A percentile compares a stretch with the other conserved stretches of the same genome.
phyloP scores from a whole-genome alignment of 1,140 invertebrate genomes.

The Parasteatoda tepidariorum region DNA sequence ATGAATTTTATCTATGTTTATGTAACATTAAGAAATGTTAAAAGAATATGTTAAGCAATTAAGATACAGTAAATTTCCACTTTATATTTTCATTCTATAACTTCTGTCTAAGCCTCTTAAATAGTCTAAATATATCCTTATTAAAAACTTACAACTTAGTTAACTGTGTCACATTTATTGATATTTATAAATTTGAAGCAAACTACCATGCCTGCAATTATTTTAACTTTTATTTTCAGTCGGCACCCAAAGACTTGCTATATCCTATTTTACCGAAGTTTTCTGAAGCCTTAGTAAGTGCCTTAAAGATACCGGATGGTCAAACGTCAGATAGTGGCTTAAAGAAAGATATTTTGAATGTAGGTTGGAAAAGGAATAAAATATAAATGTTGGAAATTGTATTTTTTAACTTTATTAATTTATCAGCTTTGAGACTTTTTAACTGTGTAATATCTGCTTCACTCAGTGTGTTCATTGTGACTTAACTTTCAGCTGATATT shows the following conservation, averaged over 20 bases:
- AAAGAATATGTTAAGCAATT: too few relatives aligned
- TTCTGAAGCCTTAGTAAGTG: conserved; percentile 77
- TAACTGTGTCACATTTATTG: too few relatives aligned
- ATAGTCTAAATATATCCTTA: too few relatives aligned
- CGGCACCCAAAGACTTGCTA: conserved; percentile 73
- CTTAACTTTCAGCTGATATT: neutral
- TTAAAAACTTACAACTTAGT: too few relatives aligned
- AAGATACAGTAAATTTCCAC: too few relatives aligned
- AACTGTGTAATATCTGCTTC: neutral
- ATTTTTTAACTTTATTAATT: neutral
- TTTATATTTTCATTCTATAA: too few relatives aligned
- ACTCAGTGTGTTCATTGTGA: neutral
- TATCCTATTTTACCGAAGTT: conserved; percentile 79
- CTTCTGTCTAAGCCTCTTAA: too few relatives aligned
- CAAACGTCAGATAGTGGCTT: conserved; percentile 76
- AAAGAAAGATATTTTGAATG: conserved; percentile 80
- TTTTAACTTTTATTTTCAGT: conserved; percentile 35
- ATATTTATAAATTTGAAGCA: too few relatives aligned
- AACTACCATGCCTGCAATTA: too few relatives aligned
- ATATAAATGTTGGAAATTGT: neutral
- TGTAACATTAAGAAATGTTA: too few relatives aligned
- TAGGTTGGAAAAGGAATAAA: conserved; percentile 64
- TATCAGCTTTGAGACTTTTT: neutral
- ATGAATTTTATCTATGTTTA: too few relatives aligned
- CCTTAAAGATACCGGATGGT: conserved; percentile 74